These are phyloP conservation scores for Plectrocnemia conspersa DNA, from an alignment of 1,140 invertebrate species.

Conservation along the genomic window DNA sequence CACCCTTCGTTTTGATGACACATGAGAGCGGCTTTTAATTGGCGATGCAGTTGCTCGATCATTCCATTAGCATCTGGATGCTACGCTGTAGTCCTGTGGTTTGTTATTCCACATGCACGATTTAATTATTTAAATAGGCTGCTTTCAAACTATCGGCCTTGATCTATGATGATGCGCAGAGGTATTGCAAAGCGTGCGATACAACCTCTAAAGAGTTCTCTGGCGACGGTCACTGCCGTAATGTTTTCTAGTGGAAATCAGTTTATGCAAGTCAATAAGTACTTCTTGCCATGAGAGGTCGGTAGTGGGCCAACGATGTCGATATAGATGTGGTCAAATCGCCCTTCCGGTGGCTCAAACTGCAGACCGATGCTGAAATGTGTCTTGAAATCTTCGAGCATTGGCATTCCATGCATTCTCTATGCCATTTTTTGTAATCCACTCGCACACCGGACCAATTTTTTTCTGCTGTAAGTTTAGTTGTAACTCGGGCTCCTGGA, in stretches of 20 bases:
- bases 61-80: conserved; percentile 44
- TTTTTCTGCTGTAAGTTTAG: conserved; percentile 28
- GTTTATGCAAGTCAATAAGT: conserved; percentile 44
- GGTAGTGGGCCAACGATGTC: conserved; percentile 42
- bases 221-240: neutral
- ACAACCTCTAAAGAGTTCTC: neutral
- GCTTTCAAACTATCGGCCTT: neutral
- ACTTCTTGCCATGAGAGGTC: conserved; percentile 36
- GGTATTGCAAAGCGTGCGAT: neutral
- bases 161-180: neutral
- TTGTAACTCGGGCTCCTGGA: conserved; percentile 23
- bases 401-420: no score
- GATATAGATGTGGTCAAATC: conserved; percentile 38
- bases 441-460: no score
- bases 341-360: conserved; percentile 17
- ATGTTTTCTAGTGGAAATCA: conserved; percentile 37
- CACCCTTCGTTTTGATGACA: conserved; percentile 37
- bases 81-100: conserved; percentile 41
- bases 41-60: conserved; percentile 44
- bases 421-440: no score
- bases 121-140: conserved; percentile 30
- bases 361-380: conserved; percentile 26
- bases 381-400: conserved; percentile 35
- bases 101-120: conserved; percentile 23
- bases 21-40: conserved; percentile 41